Conservation (phyloP, 2,113 vertebrate species). For the Danionella cerebrum region DNA sequence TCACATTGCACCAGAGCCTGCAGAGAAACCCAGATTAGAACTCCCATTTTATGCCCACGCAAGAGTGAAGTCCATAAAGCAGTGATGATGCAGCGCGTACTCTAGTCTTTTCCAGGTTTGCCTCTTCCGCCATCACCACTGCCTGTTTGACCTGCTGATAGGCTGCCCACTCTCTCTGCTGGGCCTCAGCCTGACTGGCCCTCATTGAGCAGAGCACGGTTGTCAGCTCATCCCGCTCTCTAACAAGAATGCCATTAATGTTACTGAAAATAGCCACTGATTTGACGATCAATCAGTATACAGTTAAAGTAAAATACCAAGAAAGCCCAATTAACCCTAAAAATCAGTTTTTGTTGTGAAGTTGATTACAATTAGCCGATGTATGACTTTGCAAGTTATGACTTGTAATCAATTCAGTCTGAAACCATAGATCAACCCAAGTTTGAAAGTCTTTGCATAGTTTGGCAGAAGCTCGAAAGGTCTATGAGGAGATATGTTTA, state of each 20-base stretch:
- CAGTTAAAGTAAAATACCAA: too few relatives aligned
- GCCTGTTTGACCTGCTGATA: conserved; percentile 83
- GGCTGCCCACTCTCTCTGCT: conserved; percentile 75
- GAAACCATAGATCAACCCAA: too few relatives aligned
- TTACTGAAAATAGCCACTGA: neutral
- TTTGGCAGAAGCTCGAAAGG: too few relatives aligned
- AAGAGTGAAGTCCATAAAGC: neutral
- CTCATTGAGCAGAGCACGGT: conserved; percentile 66
- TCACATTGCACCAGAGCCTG: conserved; percentile 80
- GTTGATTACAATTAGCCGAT: too few relatives aligned
- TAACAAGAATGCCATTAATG: conserved; percentile 39
- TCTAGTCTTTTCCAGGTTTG: conserved; percentile 81
- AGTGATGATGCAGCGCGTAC: conserved; percentile 36
- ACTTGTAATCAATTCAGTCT: too few relatives aligned
- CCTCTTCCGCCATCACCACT: conserved; percentile 82
- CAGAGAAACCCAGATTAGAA: neutral
- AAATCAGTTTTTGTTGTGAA: too few relatives aligned
- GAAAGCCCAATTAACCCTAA: too few relatives aligned
- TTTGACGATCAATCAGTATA: neutral
- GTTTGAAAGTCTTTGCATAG: too few relatives aligned
- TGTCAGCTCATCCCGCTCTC: conserved; percentile 86
- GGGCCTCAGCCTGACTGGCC: conserved; percentile 64
- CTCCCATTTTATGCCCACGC: neutral
- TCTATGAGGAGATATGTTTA: too few relatives aligned
- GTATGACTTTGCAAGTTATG: too few relatives aligned